A percentile compares a stretch with the other conserved stretches of the same genome.
phyloP scores from a whole-genome alignment of 2,797 vertebrate genomes.

The Agapornis canus region DNA sequence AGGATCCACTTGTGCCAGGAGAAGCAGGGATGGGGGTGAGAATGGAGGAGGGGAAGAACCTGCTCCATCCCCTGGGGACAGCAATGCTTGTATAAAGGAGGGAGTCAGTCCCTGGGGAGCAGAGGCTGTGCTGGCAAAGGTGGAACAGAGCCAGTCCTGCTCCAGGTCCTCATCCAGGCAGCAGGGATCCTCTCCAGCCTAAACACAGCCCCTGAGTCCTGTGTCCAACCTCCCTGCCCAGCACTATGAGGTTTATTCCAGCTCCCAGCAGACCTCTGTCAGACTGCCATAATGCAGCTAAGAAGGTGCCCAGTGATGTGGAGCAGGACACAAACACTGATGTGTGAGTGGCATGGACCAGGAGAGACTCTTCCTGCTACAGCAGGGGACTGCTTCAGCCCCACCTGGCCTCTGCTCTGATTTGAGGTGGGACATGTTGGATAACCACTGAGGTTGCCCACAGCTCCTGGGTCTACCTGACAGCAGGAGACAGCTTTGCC shows the following conservation, averaged over 20 bases:
- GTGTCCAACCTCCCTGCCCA: background rate
- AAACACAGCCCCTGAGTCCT: background rate
- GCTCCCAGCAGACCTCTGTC: background rate
- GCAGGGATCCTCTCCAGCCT: background rate
- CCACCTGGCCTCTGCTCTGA: background rate
- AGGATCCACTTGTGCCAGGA: background rate
- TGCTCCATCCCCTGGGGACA: rapidly evolving
- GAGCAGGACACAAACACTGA: rapidly evolving
- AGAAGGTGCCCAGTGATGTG: background rate
- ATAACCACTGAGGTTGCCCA: background rate
- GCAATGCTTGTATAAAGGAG: background rate
- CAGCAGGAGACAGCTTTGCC: background rate
- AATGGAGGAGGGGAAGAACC: background rate
- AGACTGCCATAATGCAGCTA: background rate
- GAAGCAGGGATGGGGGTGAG: background rate
- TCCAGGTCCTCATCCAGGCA: background rate
- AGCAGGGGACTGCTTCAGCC: background rate
- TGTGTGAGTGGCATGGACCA: background rate
- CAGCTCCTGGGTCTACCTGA: background rate
- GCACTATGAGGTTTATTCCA: background rate
- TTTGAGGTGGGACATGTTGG: background rate
- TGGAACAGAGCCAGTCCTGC: background rate
- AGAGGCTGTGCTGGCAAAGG: background rate
- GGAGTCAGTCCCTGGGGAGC: background rate
- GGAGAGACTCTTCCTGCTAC: background rate